Evolutionary conservation across 1,140 invertebrate genomes (phyloP), one percentile per base, ranked within the genome.

Genomic region (Brachionus calyciflorus): DNA sequence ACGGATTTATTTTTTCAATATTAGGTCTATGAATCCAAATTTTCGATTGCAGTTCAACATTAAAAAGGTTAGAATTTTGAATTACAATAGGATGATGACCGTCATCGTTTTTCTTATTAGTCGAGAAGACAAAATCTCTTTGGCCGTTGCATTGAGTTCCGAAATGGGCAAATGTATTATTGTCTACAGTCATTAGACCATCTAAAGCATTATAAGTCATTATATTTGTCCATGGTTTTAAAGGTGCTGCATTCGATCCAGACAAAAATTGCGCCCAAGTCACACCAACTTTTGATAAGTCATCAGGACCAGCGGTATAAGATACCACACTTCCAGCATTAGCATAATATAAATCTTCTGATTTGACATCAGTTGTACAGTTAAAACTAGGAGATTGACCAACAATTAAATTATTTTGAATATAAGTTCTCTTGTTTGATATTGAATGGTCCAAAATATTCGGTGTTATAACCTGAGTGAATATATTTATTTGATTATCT

Each of bases 221-320:
- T 24, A 73, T 51, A 3, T 28, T 28, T n/a, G 46, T 37, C 60
- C 80, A 81, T 6, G 80, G 79, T 40, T 81, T 81, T 1, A 70
- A 60, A 0, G 82, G 82, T 10, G 80, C 80, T 0, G 60, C 77
- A 68, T 84, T 84, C 26, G 53, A 7, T 0, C 78, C 80, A 19
- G 70, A 65, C 7, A 77, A 78, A 57, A 82, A 82, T 1, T 76
- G 76, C 2, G 80, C 40, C 49, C 79, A 79, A 4, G 44, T 51
- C 26, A 83, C 1, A 30, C 57, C 79, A 14, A 79, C 68, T 24
- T 68, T 77, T 7, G 79, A 80, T 0, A 40, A 10, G 37, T 73
- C 69, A 5, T 73, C 0, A 28, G 24, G n/a, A 4, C 69, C 69
- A 30, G 69, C 44, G 1, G 46, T 33, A 51, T 51, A 73, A 14